Evolutionary conservation across 2,113 vertebrate species (phyloP).

Genomic region (Anolis carolinensis): DNA sequence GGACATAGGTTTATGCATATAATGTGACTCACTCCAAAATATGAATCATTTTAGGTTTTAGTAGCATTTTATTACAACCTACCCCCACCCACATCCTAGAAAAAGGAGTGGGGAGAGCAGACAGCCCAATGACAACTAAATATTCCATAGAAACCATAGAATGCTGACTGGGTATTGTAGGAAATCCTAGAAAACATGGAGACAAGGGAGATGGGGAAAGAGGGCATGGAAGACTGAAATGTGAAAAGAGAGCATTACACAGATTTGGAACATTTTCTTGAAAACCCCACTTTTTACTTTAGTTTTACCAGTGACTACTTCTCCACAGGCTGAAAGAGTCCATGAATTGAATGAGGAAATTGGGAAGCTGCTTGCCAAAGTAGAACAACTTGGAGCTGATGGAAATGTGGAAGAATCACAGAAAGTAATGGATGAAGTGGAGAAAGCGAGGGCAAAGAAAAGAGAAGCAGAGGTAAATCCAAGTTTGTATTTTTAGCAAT

Average conservation of each 20-base stretch:
- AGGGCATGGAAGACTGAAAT: background rate
- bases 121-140: background rate
- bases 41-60: no score
- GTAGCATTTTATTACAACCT: no score
- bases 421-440: slow-evolving; percentile 96
- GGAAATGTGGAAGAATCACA: slow-evolving; percentile 98
- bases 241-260: background rate
- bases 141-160: no score
- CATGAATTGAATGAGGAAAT: slow-evolving; percentile 99
- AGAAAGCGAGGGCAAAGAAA: slow-evolving; percentile 92
- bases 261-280: background rate
- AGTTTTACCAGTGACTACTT: slow-evolving; percentile 16
- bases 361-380: slow-evolving; percentile 94
- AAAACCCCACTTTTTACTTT: slow-evolving; percentile 1
- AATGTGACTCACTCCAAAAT: no score
- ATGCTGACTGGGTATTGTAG: background rate
- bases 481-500: background rate
- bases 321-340: slow-evolving; percentile 91
- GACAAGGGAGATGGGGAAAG: background rate
- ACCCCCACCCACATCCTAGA: no score
- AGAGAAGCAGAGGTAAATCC: slow-evolving; percentile 93
- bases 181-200: background rate
- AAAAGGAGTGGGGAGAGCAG: background rate
- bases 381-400: slow-evolving; percentile 94
- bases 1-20: no score